Conservation (phyloP, 1,140 invertebrate species). For the Calephelis virginiensis region DNA sequence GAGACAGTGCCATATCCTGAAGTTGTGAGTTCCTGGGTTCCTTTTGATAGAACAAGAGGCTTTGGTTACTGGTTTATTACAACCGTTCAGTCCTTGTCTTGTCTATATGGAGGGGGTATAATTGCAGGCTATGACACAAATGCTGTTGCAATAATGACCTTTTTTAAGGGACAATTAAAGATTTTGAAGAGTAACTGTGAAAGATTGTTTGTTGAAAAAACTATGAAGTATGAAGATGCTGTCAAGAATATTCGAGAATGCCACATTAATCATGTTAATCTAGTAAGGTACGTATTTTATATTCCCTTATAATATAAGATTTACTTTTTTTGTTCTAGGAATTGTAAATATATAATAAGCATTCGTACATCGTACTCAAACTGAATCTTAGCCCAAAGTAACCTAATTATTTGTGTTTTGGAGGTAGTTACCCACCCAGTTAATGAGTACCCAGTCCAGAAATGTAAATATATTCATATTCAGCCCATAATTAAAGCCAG, state of each 20-base stretch:
- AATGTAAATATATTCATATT: too few relatives aligned
- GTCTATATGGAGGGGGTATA: constrained; percentile 56
- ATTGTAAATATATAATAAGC: too few relatives aligned
- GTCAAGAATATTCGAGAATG: constrained; percentile 47
- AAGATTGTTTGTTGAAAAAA: constrained; percentile 40
- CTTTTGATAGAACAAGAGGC: constrained; percentile 50
- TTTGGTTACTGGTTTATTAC: constrained; percentile 45
- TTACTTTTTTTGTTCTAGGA: too few relatives aligned
- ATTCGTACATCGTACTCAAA: too few relatives aligned
- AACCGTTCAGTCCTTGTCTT: constrained; percentile 44
- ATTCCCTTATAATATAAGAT: too few relatives aligned
- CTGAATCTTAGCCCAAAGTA: too few relatives aligned
- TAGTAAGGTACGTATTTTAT: constrained; percentile 44
- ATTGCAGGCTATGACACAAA: constrained; percentile 60
- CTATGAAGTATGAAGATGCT: constrained; percentile 36
- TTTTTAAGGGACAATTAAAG: constrained; percentile 60
- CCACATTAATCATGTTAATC: constrained; percentile 47
- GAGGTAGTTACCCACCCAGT: too few relatives aligned
- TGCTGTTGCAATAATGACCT: constrained; percentile 54
- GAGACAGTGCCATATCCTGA: constrained; percentile 51
- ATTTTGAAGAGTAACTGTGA: constrained; percentile 49
- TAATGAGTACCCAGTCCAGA: too few relatives aligned
- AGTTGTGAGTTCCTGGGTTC: constrained; percentile 58
- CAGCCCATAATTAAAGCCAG: too few relatives aligned
- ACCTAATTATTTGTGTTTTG: too few relatives aligned